A percentile compares a stretch with the other conserved stretches of the same genome.
Conservation (phyloP, 2,113 vertebrate species). For the Nannospalax galili region DNA sequence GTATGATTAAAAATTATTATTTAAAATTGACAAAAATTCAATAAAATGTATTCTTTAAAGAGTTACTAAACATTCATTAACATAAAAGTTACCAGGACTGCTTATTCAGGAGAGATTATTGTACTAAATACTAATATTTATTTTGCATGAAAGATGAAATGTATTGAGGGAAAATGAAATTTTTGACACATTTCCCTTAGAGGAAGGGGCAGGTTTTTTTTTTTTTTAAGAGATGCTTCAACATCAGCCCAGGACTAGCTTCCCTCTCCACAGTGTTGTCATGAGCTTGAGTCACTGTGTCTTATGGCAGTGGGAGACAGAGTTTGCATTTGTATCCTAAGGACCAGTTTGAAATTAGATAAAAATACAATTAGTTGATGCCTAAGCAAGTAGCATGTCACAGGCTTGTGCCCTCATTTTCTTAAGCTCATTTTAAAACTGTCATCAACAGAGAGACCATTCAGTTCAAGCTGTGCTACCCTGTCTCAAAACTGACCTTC, state of each 20-base stretch:
- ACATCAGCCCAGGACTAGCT: too few relatives aligned
- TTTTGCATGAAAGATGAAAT: not conserved
- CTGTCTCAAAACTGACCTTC: constrained; percentile 3
- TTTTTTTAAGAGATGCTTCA: too few relatives aligned
- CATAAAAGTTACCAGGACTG: not conserved
- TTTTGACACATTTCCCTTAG: not conserved
- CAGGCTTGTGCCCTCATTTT: not conserved
- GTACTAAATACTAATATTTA: not conserved
- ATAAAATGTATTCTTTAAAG: too few relatives aligned
- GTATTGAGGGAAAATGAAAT: not conserved
- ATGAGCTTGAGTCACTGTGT: not conserved
- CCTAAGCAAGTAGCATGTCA: not conserved
- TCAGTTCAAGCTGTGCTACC: not conserved
- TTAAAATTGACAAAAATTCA: too few relatives aligned
- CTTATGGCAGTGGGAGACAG: not conserved
- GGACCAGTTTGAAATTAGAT: not conserved
- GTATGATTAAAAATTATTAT: too few relatives aligned
- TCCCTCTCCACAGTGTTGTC: not conserved
- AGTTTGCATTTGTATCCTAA: not conserved
- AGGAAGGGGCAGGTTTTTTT: not conserved
- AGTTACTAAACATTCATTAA: not conserved
- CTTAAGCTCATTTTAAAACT: not conserved
- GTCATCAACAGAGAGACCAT: too few relatives aligned
- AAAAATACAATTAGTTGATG: not conserved
- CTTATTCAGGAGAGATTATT: not conserved